Base-by-base conservation (phyloP, 2,797 vertebrate genomes). In the Cyclura pinguis region DNA sequence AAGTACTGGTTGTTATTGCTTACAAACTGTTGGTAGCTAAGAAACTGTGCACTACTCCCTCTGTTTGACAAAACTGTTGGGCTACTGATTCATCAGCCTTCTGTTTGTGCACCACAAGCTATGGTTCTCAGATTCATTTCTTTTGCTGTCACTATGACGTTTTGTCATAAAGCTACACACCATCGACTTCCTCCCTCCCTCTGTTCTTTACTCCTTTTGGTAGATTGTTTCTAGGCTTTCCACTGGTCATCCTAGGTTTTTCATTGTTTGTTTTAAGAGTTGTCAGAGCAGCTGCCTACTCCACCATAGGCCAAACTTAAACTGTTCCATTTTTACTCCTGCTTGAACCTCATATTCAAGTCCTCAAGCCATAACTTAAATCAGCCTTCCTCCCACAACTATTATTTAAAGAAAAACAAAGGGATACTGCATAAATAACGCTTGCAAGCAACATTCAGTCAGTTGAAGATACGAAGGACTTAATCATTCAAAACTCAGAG, bases 371-470 rank as follows among this genome's bases (percentile, higher is more conserved):
- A 14, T 35, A 16, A 1, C 38, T 74, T 74, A n/a, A 35, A 74
- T 74, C 6, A 38, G 38, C n/a, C 22, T 3, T 10, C 27, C 27
- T 16, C 35, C 0, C 0, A 14, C 35, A 12, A 18, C 18, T 62
- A 42, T 85, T 35, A 55, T 27, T 88, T 38, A 80, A 88, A 47
- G 50, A 29, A 88, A 67, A 88, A 57, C 18, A 73, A 35, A 18
- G 42, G 12, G 64, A 4, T 20, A 8, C 18, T 72, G 57, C 27
- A 81, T 72, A 55, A 81, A 73, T 55, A 73, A 82, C 55, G 42
- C 24, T 59, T 74, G 47, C 9, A 76, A 86, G 69, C 12, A 38
- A 38, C 14, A 74, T 89, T 42, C 72, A 89, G 3, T 20, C 29
- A 62, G 50, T 16, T 59, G 38, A 76, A 52, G 57, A 38, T 55